Evolutionary conservation across 2,888 invertebrate genomes (phyloP), one percentile per base, ranked within the genome.

Genomic region (Drosophila picticornis): DNA sequence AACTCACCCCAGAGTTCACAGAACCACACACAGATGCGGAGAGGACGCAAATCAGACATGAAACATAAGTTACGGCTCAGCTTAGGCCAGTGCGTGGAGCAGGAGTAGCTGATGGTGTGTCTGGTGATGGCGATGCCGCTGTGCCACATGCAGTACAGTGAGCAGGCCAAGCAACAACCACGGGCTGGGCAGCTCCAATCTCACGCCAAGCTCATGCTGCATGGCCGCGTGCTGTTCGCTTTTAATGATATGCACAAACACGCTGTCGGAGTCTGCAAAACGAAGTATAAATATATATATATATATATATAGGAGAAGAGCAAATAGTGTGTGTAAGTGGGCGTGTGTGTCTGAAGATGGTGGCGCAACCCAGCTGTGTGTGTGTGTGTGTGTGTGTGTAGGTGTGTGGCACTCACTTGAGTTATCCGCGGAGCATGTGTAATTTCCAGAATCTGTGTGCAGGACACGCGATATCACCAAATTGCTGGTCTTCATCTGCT

Each of bases 361-460:
- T 16, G 19, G 36, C 19, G 9, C 27, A 25, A 2, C 6, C 19
- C 13, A 27, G 4, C 2, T 7, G 27, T 5, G 51, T 31, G 46
- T 53, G 48, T 36, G 27, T 36, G 27, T 43, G 50, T 16, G 27
- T 2, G 43, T 22, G 46, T 65, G 32, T 16, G 7, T 43, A 22
- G 51, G 40, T 40, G 36, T 60, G 34, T 48, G 38, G 29, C 66
- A 90, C 92, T 92, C 84, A 95, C 95, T 95, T 90, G 96, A 96
- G 93, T 96, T 96, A 91, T 96, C 96, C 66, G 98, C 97, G 84
- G 96, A 96, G 93, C 98, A 98, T 71, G 98, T 98, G 93, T 98
- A 98, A 94, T 97, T 97, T 87, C 98, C 98, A 53, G 92, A 92
- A 77, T 92, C 92, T 96, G 97, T 89, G 80, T 92, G 88, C 80